Percentiles rank a stretch among this genome's conserved stretches.
Evolutionary conservation across 2,113 vertebrate genomes (phyloP).

Genomic region (Antechinus flavipes): DNA sequence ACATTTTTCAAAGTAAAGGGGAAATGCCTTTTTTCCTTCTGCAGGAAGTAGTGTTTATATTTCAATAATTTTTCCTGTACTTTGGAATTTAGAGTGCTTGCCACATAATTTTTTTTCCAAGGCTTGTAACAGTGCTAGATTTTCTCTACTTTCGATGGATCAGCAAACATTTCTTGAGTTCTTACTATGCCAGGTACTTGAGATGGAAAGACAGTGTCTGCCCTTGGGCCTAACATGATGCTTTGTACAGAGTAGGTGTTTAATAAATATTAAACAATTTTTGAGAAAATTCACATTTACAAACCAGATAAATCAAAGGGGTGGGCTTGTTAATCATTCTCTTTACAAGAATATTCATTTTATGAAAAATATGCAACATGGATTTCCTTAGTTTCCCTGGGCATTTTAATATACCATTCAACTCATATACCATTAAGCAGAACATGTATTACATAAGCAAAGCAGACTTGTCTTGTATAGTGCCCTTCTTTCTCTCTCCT

Average conservation of each 20-base stretch:
- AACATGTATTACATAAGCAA: not conserved
- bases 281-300: slow-evolving; percentile 35
- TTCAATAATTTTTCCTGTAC: not conserved
- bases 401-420: not conserved
- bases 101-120: not conserved
- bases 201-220: not conserved
- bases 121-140: not conserved
- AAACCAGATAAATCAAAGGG: slow-evolving; percentile 26
- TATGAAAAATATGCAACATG: not conserved
- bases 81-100: not conserved
- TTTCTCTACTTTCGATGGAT: not conserved
- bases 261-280: slow-evolving; percentile 22
- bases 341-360: slow-evolving; percentile 12
- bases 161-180: not conserved
- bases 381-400: not conserved
- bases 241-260: not conserved
- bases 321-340: not conserved
- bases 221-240: not conserved
- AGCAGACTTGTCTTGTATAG: not conserved
- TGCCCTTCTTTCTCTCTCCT: not conserved
- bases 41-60: not conserved
- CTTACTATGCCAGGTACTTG: not conserved
- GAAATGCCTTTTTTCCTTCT: not conserved
- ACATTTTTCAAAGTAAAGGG: not conserved
- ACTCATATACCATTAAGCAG: not conserved